Base-by-base conservation (phyloP, 2,113 vertebrate species). In the Caranx melampygus region DNA sequence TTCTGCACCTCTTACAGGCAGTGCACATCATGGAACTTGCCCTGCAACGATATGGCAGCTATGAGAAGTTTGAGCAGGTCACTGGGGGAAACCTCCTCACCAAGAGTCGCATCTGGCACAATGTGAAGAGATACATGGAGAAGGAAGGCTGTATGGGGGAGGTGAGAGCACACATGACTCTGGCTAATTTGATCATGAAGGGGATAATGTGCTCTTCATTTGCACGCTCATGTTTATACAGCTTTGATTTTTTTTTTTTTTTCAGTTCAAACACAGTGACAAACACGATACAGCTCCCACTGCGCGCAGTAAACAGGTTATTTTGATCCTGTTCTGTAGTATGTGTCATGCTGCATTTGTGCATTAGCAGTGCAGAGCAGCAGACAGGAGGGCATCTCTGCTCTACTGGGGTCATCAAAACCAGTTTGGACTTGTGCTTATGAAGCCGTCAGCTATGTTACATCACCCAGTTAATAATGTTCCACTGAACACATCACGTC, bases 81-180 rank as follows among this genome's bases (percentile, higher is more conserved):
- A 98, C 97, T 0, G 98, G 97, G 31, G 98, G 98, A 44, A 95
- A 92, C 87, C 91, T 99, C 61, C 93, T 99, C 13, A 93, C 94
- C 80, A 97, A 95, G 87, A 94, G 94, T 20, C 96, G 95, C 40
- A 97, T 99, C 92, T 96, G 95, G 95, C 94, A 93, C 72, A 96
- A 94, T 0, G 96, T 97, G 66, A 95, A 96, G 91, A 99, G 96
- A 67, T 99, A 99, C 90, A 98, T 98, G 97, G 90, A 95, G 88
- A 99, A 97, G 72, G 97, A 99, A 89, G 97, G 97, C 84, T 99
- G 97, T 62, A 69, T 96, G 51, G 98, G 97, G n/a, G 97, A 99
- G 95, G 97, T 98, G 88, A 83, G 94, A 35, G 55, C 42, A 21
- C 26, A 31, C 40, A 31, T 9, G 64, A 21, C 8, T 14, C 18